Percentiles rank a stretch among this genome's conserved stretches.
Conservation (phyloP, 2,113 vertebrate genomes). For the Passer montanus region DNA sequence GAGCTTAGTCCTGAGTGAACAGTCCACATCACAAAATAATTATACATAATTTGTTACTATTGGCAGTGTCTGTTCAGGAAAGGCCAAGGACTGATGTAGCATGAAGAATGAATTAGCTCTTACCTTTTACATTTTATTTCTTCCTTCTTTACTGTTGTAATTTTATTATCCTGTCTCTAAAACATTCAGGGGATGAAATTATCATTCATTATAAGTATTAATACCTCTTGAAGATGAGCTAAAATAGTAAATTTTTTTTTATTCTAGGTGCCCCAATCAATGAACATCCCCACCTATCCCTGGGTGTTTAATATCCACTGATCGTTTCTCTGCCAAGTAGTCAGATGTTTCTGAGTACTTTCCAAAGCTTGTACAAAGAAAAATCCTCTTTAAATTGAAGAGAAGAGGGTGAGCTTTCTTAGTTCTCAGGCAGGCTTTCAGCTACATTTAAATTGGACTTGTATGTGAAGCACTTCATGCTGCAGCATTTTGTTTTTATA, state of each 20-base stretch:
- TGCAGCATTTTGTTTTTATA: background rate
- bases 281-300: conserved; percentile 1
- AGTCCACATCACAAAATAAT: conserved; percentile 42
- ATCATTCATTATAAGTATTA: conserved; percentile 41
- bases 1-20: conserved; percentile 32
- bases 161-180: conserved; percentile 68
- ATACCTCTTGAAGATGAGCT: conserved; percentile 39
- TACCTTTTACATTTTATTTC: conserved; percentile 70
- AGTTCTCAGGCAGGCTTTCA: background rate
- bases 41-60: conserved; percentile 58
- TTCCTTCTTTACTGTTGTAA: conserved; percentile 46
- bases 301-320: conserved; percentile 18
- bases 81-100: conserved; percentile 67
- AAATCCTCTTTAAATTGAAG: conserved; percentile 37
- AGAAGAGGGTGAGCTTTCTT: background rate
- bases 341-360: background rate
- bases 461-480: background rate
- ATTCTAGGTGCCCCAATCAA: background rate
- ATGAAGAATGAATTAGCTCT: conserved; percentile 60
- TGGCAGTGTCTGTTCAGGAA: conserved; percentile 53
- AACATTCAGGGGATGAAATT: conserved; percentile 49
- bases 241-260: conserved; percentile 19
- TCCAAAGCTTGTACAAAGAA: background rate
- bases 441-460: conserved; percentile 17
- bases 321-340: conserved; percentile 5